Percentiles rank a stretch among this genome's conserved stretches.
phyloP scores from a whole-genome alignment of 2,888 invertebrate genomes.

The Diaphora mendica region DNA sequence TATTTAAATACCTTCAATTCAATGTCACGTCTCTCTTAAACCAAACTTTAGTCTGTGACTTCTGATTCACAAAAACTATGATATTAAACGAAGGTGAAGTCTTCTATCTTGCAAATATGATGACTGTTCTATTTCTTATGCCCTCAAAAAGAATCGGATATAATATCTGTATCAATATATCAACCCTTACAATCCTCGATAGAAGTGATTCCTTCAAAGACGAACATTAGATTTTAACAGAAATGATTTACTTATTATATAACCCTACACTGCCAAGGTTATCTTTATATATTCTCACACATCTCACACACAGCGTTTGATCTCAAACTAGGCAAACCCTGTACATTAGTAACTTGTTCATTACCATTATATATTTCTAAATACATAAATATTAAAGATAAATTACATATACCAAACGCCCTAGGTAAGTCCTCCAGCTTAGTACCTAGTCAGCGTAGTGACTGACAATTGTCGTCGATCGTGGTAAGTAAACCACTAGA shows the following conservation, averaged over 20 bases:
- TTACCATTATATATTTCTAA: too few species aligned
- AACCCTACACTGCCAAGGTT: too few species aligned
- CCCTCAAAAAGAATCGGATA: slow-evolving; percentile 8
- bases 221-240: neutral
- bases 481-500: too few species aligned
- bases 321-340: too few species aligned
- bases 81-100: slow-evolving; percentile 64
- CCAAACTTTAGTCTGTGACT: slow-evolving; percentile 31
- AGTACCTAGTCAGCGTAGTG: too few species aligned
- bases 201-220: neutral
- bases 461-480: too few species aligned
- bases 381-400: too few species aligned
- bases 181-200: neutral
- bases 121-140: slow-evolving; percentile 57
- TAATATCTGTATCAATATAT: slow-evolving; percentile 10
- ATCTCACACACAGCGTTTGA: too few species aligned
- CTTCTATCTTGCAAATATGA: slow-evolving; percentile 55
- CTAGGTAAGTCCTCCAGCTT: too few species aligned
- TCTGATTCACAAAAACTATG: slow-evolving; percentile 43
- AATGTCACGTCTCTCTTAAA: neutral
- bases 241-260: neutral
- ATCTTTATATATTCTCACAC: too few species aligned
- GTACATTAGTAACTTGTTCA: too few species aligned
- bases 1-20: neutral
- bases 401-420: too few species aligned